Evolutionary conservation across 2,888 invertebrate genomes (phyloP).

Genomic region (Hermodice carunculata): DNA sequence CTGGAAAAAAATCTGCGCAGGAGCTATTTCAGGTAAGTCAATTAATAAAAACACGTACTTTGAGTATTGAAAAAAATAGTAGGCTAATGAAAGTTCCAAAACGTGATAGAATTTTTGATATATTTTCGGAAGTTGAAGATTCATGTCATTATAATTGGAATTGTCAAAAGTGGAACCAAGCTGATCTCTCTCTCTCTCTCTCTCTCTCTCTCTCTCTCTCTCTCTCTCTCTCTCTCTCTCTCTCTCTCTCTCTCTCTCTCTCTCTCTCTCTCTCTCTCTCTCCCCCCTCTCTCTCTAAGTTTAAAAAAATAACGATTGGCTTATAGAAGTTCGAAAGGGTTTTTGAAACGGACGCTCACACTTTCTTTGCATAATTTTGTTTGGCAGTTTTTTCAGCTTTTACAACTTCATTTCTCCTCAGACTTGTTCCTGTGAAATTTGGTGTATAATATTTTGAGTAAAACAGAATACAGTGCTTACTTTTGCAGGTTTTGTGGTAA

Average conservation of each 20-base stretch:
- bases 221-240: not conserved
- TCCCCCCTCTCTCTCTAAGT: no score
- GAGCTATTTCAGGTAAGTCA: slow-evolving; percentile 53
- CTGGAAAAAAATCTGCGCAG: slow-evolving; percentile 60
- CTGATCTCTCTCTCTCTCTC: not conserved
- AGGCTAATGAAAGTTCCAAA: not conserved
- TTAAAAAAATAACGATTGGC: no score
- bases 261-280: slow-evolving; percentile 1
- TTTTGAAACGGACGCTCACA: no score
- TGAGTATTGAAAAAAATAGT: no score
- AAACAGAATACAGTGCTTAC: no score
- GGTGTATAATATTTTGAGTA: no score
- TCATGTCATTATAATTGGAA: not conserved
- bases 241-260: slow-evolving; percentile 2
- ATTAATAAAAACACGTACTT: not conserved
- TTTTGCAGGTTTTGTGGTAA: no score
- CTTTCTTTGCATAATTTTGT: no score
- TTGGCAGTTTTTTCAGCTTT: no score
- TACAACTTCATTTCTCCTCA: no score
- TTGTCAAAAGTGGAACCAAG: not conserved
- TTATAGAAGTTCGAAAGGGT: no score
- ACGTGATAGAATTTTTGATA: not conserved
- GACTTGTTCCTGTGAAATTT: no score
- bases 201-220: not conserved
- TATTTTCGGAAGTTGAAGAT: not conserved